Evolutionary conservation across 2,888 invertebrate genomes (phyloP).

Genomic region (Parasteatoda lunata): DNA sequence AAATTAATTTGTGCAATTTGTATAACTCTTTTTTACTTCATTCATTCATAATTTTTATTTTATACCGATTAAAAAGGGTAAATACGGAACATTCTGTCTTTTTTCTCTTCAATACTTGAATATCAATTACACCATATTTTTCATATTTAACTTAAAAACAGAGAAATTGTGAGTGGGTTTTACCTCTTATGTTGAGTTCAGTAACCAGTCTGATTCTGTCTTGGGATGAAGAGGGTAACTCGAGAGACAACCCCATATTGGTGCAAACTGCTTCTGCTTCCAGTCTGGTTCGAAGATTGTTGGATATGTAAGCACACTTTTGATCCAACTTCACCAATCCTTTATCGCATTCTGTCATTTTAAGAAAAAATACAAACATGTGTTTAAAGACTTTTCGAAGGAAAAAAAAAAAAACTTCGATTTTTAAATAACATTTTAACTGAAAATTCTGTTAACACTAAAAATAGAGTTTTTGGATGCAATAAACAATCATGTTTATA

Average conservation of each 20-base stretch:
- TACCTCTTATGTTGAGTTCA: slow-evolving; percentile 32
- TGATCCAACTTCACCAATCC: slow-evolving; percentile 44
- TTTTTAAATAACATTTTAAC: too few relatives aligned
- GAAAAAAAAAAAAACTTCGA: too few relatives aligned
- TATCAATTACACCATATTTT: too few relatives aligned
- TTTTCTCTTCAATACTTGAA: too few relatives aligned
- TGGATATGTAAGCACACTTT: slow-evolving; percentile 46
- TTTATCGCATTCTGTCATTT: slow-evolving; percentile 36
- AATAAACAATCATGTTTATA: background rate
- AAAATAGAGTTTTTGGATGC: background rate
- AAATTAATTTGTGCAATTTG: too few relatives aligned
- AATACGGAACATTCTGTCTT: too few relatives aligned
- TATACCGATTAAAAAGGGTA: too few relatives aligned
- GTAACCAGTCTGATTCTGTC: slow-evolving; percentile 27
- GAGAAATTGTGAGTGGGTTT: background rate
- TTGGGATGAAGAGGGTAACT: slow-evolving; percentile 11
- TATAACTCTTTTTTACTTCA: too few relatives aligned
- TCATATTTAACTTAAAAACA: too few relatives aligned
- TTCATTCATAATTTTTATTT: too few relatives aligned
- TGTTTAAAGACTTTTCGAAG: too few relatives aligned
- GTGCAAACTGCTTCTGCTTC: slow-evolving; percentile 42
- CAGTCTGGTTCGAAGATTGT: slow-evolving; percentile 8
- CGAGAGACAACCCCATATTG: slow-evolving; percentile 31
- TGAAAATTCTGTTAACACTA: background rate
- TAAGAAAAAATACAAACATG: too few relatives aligned